A percentile compares a stretch with the other conserved stretches of the same genome.
Conservation (phyloP, 2,888 invertebrate species). For the Eremobia ochroleuca region DNA sequence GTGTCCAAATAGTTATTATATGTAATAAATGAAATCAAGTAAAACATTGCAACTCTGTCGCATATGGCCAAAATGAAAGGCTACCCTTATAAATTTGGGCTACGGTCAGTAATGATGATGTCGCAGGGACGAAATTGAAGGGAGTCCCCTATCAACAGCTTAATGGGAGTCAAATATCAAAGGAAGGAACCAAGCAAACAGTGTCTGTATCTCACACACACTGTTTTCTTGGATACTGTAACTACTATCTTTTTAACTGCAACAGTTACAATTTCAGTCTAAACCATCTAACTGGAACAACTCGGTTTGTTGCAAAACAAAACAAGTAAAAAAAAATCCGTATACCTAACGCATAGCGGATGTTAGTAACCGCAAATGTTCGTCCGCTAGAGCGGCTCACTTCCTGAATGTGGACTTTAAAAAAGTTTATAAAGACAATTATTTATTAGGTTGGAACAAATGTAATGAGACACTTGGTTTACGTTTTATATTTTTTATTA, state of each 20-base stretch:
- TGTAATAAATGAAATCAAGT: constrained; percentile 10
- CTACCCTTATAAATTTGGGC: neutral
- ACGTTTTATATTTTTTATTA: too few species aligned
- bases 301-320: neutral
- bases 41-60: neutral
- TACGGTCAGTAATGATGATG: constrained; percentile 25
- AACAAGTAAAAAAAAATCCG: neutral
- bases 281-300: neutral
- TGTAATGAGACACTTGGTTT: too few species aligned
- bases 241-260: neutral
- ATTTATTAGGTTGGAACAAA: too few species aligned
- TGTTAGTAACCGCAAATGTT: neutral
- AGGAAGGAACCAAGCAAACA: neutral
- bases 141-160: neutral
- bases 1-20: neutral
- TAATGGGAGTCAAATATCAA: constrained; percentile 44
- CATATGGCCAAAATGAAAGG: neutral
- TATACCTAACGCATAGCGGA: neutral
- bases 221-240: constrained; percentile 2
- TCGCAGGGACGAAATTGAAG: constrained; percentile 16
- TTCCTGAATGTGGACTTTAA: neutral
- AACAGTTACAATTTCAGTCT: neutral
- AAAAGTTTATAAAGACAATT: neutral
- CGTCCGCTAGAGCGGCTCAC: neutral
- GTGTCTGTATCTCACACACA: neutral